Evolutionary conservation across 2,797 vertebrate genomes (phyloP).

Genomic region (Ptychobarbus kaznakovi): DNA sequence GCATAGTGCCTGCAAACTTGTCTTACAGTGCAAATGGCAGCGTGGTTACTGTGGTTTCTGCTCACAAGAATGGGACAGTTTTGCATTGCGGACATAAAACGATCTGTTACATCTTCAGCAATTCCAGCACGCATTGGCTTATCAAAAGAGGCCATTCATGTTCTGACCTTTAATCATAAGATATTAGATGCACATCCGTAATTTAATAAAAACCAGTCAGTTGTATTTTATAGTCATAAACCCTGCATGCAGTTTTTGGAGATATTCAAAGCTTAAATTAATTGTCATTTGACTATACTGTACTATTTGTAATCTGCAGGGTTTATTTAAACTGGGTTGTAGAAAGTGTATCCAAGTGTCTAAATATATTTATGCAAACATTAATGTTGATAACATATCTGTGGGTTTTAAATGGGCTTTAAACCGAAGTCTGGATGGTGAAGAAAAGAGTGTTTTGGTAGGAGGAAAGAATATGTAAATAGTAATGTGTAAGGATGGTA

Average conservation of each 20-base stretch:
- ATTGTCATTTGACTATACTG: conserved; percentile 10
- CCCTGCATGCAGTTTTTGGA: neutral
- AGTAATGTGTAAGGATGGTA: conserved; percentile 58
- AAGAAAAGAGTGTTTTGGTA: neutral
- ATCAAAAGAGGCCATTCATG: conserved; percentile 16
- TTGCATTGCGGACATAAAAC: conserved; percentile 14
- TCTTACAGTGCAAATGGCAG: conserved; percentile 47
- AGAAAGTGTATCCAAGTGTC: neutral
- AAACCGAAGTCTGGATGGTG: neutral
- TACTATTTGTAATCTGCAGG: conserved; percentile 17
- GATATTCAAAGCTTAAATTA: conserved; percentile 33
- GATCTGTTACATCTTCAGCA: neutral
- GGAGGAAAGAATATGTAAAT: conserved; percentile 20
- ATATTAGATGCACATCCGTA: conserved; percentile 3
- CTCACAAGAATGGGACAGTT: conserved; percentile 43
- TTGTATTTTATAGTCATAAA: conserved; percentile 21
- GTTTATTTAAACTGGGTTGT: conserved; percentile 22
- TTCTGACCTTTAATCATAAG: conserved; percentile 22
- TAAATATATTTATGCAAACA: conserved; percentile 26
- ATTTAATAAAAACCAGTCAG: conserved; percentile 13
- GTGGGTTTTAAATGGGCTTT: neutral
- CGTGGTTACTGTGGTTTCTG: conserved; percentile 51
- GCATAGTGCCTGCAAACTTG: conserved; percentile 41
- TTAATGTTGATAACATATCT: neutral
- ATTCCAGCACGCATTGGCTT: conserved; percentile 15